Conservation (phyloP, 2,888 invertebrate species). For the Acanthosepion pharaonis region DNA sequence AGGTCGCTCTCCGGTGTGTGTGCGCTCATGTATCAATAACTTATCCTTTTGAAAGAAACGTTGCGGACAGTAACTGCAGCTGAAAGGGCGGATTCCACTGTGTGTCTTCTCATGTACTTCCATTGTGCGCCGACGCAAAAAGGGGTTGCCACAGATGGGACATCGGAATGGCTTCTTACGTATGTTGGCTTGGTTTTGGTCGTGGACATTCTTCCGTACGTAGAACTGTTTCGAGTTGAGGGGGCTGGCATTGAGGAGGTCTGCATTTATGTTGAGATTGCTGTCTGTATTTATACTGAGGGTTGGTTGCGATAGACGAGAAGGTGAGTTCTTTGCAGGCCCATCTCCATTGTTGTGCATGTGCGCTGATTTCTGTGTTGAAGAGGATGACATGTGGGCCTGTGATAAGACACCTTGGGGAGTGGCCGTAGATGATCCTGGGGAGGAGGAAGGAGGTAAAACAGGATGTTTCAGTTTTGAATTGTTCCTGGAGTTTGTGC, state of each 20-base stretch:
- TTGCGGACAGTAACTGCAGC: neutral
- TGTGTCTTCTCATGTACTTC: neutral
- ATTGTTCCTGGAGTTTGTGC: too few species aligned
- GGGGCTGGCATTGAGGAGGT: neutral
- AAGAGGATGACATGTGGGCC: too few species aligned
- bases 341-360: too few species aligned
- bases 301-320: too few species aligned
- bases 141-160: neutral
- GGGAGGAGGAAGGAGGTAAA: too few species aligned
- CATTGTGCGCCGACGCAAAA: neutral
- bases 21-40: neutral
- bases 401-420: too few species aligned
- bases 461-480: too few species aligned
- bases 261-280: too few species aligned
- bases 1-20: neutral
- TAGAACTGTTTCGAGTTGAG: slow-evolving; percentile 2
- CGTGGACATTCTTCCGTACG: neutral
- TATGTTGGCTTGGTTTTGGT: neutral
- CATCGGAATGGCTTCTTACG: neutral
- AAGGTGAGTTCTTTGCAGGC: too few species aligned
- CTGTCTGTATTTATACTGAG: too few species aligned
- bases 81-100: neutral
- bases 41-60: slow-evolving; percentile 18
- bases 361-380: too few species aligned
- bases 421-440: too few species aligned